These are phyloP conservation scores for Propithecus coquereli DNA, from an alignment of 2,113 vertebrate species.

Conservation along the genomic window DNA sequence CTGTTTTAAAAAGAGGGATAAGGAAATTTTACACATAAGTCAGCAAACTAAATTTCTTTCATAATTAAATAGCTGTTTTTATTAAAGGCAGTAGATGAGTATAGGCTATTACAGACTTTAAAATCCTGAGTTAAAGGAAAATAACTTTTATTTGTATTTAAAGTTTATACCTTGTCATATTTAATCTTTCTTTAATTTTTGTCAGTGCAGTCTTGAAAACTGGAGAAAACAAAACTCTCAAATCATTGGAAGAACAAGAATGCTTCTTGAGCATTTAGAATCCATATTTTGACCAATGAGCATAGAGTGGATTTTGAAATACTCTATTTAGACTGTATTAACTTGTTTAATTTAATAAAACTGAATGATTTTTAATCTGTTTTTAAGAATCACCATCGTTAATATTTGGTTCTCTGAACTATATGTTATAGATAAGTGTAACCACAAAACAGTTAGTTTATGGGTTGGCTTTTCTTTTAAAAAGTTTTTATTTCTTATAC, in stretches of 20 bases:
- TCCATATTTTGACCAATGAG: not conserved
- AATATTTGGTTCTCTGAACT: conserved; percentile 2
- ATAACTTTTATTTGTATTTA: not conserved
- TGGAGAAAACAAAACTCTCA: not conserved
- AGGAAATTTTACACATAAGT: not conserved
- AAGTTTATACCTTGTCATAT: not conserved
- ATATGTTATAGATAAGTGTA: not conserved
- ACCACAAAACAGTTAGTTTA: not conserved
- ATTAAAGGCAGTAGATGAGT: not conserved
- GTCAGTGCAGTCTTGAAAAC: not conserved
- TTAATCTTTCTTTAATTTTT: conserved; percentile 26
- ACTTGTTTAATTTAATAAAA: not conserved
- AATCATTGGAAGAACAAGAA: not conserved
- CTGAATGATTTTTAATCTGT: not conserved
- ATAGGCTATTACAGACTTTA: not conserved
- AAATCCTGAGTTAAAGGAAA: conserved; percentile 23
- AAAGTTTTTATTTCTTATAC: not conserved
- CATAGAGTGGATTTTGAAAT: not conserved
- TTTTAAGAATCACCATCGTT: not conserved
- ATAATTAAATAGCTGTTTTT: conserved; percentile 24
- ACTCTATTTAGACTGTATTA: not conserved
- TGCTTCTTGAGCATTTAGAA: not conserved
- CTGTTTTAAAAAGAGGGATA: not conserved
- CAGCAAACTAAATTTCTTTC: conserved; percentile 33
- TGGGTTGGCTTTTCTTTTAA: not conserved